phyloP scores from a whole-genome alignment of 2,888 invertebrate genomes.

The Cataglyphis cursor region DNA sequence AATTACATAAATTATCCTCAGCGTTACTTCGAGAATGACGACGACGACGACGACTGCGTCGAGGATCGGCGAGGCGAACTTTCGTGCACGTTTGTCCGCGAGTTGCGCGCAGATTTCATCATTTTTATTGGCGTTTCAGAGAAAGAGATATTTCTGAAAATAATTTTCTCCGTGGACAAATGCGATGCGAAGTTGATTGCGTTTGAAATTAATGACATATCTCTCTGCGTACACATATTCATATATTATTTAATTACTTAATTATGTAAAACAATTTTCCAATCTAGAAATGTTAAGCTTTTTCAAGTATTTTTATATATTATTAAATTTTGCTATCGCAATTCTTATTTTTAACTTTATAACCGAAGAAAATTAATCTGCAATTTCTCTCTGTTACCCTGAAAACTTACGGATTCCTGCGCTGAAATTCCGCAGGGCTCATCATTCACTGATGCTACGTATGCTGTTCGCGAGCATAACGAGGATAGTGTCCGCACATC shows the following conservation, averaged over 20 bases:
- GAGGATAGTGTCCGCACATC: constrained; percentile 65
- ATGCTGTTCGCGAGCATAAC: constrained; percentile 53
- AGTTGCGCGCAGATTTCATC: constrained; percentile 28
- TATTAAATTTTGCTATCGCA: background rate
- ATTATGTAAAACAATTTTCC: background rate
- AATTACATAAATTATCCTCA: constrained; percentile 81
- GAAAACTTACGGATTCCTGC: constrained; percentile 31
- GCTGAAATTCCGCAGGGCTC: constrained; percentile 41
- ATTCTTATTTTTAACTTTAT: background rate
- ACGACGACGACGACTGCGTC: constrained; percentile 24
- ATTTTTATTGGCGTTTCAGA: background rate
- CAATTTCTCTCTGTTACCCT: background rate
- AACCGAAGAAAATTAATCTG: constrained; percentile 3
- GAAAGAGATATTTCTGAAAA: background rate
- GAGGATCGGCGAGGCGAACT: constrained; percentile 22
- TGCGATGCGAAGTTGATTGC: background rate
- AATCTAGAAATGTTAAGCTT: background rate
- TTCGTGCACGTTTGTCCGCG: constrained; percentile 21
- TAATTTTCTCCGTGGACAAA: background rate
- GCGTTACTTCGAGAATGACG: constrained; percentile 72
- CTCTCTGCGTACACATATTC: background rate
- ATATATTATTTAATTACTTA: background rate
- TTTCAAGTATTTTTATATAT: background rate
- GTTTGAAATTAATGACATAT: background rate
- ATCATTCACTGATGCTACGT: constrained; percentile 48